Evolutionary conservation across 1,140 invertebrate species (phyloP).

Genomic region (Macrotrachela quadricornifera): DNA sequence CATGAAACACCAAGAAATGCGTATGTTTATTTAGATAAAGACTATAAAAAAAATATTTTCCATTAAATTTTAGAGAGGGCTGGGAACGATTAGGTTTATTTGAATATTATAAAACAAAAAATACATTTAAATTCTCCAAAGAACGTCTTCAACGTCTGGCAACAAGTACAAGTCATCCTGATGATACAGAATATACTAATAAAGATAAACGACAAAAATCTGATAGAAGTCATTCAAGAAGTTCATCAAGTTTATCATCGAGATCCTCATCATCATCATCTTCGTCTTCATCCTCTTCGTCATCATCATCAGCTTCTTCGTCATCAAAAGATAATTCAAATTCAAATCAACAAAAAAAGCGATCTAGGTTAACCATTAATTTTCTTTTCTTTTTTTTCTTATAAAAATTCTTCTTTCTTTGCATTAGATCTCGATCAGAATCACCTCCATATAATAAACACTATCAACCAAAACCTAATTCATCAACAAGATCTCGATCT

Average conservation of each 20-base stretch:
- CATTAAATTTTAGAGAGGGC: conserved; percentile 50
- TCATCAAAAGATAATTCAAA: too few species aligned
- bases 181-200: conserved; percentile 54
- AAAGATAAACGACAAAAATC: conserved; percentile 5
- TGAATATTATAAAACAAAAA: conserved; percentile 85
- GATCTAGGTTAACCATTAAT: too few species aligned
- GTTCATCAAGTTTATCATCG: conserved; percentile 8
- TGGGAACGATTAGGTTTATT: conserved; percentile 91
- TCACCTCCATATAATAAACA: too few species aligned
- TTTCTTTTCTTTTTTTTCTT: too few species aligned
- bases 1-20: conserved; percentile 78
- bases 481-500: too few species aligned
- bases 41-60: too few species aligned
- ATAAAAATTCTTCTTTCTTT: too few species aligned
- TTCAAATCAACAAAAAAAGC: too few species aligned
- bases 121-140: background rate
- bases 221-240: conserved; percentile 3
- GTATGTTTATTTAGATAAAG: conserved; percentile 33
- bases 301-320: conserved; percentile 8
- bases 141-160: background rate
- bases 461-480: too few species aligned
- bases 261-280: conserved; percentile 10
- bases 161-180: too few species aligned
- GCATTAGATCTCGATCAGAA: too few species aligned
- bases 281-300: conserved; percentile 10